These are phyloP conservation scores for Oceanites oceanicus DNA, from an alignment of 2,113 vertebrate genomes.

Conservation along the genomic window DNA sequence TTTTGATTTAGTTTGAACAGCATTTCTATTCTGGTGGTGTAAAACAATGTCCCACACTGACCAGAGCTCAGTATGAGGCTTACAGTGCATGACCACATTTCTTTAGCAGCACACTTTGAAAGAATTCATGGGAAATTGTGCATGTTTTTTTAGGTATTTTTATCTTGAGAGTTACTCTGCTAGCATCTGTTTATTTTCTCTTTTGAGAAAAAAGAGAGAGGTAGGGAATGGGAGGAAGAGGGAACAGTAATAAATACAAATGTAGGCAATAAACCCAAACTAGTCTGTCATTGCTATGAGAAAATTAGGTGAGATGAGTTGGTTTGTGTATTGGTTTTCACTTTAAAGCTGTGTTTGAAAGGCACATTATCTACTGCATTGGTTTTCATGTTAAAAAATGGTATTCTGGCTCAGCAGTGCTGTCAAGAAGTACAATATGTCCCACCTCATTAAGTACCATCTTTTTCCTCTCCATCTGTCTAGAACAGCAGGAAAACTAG, in stretches of 20 bases:
- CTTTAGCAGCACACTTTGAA: not conserved
- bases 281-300: not conserved
- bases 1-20: not conserved
- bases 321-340: conserved; percentile 5
- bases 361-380: not conserved
- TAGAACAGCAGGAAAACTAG: conserved; percentile 39
- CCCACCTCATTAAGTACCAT: conserved; percentile 43
- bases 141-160: not conserved
- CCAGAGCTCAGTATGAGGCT: not conserved
- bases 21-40: not conserved
- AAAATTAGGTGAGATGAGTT: conserved; percentile 14
- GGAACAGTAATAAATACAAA: not conserved
- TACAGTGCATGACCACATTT: not conserved
- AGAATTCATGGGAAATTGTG: not conserved
- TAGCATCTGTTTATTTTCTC: not conserved
- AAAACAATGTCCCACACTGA: not conserved
- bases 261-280: not conserved
- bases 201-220: not conserved
- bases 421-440: conserved; percentile 44
- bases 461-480: conserved; percentile 30
- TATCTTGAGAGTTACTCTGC: not conserved
- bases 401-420: conserved; percentile 20
- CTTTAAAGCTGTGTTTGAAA: conserved; percentile 21
- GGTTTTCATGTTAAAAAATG: conserved; percentile 23
- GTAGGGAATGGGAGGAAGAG: not conserved